Evolutionary conservation across 2,113 vertebrate species (phyloP), one percentile per base, ranked within the genome.

Genomic region (Eclectus roratus): DNA sequence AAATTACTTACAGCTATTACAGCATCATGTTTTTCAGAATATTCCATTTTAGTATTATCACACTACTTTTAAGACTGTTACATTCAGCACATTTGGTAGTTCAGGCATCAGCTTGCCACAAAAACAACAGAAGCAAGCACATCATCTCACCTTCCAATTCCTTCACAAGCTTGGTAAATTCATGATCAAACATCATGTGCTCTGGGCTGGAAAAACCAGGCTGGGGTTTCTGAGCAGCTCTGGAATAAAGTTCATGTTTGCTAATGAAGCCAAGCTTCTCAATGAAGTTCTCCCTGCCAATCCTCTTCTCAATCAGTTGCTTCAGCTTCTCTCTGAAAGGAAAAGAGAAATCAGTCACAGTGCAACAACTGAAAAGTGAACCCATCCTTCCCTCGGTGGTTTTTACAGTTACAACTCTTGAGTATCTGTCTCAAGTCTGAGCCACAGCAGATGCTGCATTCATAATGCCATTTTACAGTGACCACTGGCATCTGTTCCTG

Each of bases 141-240:
- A 83, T 24, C 28, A 33, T 69, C 98, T 98, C 93, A 99, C 99
- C 99, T 96, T 99, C 99, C 82, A 99, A 96, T 60, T 99, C 99
- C 96, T 99, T 99, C 19, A 99, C 99, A 50, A 99, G 97, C 91
- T 99, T 99, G 56, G 99, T 99, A 97, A 99, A 99, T 93, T 99
- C 99, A 44, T 99, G 99, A 97, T 99, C 99, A 64, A 99, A 99
- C 97, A 99, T 98, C 99, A 99, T 99, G 96, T 99, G 98, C 61
- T 99, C 99, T 17, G 99, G 99, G 89, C 98, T 98, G 13, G 98
- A 98, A 88, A 99, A 99, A 80, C 98, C 97, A 1, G 99, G 99
- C 96, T 99, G 99, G 0, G 99, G 99, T 96, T 99, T 99, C 97
- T 99, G 99, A 53, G 98, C 99, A 3, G 99, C 99, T 86, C 99